A percentile compares a stretch with the other conserved stretches of the same genome.
These are phyloP conservation scores for Thymelicus sylvestris DNA, from an alignment of 2,888 invertebrate genomes.

Conservation along the genomic window DNA sequence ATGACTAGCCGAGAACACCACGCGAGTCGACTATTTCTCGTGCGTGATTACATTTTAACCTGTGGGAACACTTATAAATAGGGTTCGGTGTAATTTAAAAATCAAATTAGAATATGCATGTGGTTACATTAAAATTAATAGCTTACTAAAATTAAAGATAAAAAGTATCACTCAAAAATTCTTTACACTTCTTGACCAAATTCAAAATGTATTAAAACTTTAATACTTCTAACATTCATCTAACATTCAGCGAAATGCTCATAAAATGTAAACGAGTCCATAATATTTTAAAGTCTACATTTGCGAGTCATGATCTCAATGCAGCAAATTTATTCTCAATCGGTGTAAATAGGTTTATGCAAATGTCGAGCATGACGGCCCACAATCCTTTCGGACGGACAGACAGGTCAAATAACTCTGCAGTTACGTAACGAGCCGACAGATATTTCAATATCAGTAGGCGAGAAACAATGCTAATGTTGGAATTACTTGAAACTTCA, in stretches of 20 bases:
- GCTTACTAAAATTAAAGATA: too few relatives aligned
- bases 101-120: conserved; percentile 5
- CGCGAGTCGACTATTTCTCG: conserved; percentile 62
- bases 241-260: too few relatives aligned
- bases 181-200: too few relatives aligned
- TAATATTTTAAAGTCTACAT: not conserved
- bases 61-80: conserved; percentile 62
- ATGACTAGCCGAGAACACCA: conserved; percentile 50
- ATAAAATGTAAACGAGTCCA: not conserved
- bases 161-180: too few relatives aligned
- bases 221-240: too few relatives aligned
- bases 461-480: conserved; percentile 26
- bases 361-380: conserved; percentile 24
- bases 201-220: too few relatives aligned
- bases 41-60: conserved; percentile 68
- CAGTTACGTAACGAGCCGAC: conserved; percentile 50
- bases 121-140: not conserved
- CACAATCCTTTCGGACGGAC: conserved; percentile 34
- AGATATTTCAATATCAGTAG: conserved; percentile 35
- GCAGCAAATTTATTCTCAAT: conserved; percentile 36
- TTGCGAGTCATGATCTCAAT: conserved; percentile 30
- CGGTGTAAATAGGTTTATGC: conserved; percentile 36
- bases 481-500: conserved; percentile 14
- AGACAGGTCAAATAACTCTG: conserved; percentile 52
- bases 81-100: conserved; percentile 55